A percentile compares a stretch with the other conserved stretches of the same genome.
phyloP scores from a whole-genome alignment of 37 sponge, comb jelly and placozoan genomes.

The Cliona cf. orientalis region DNA sequence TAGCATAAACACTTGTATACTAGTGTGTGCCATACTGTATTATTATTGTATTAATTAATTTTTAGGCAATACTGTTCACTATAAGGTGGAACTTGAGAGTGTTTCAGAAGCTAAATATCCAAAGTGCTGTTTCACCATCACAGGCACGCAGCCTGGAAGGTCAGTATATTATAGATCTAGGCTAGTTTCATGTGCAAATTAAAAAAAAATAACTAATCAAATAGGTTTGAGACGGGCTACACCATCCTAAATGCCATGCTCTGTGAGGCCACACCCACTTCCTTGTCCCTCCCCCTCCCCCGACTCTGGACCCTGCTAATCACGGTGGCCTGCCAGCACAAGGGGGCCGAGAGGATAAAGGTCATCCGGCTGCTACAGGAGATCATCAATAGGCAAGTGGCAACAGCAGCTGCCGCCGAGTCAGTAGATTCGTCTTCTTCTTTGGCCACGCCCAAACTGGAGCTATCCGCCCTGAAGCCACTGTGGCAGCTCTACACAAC shows the following conservation, averaged over 20 bases:
- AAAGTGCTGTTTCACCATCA: conserved; percentile 47
- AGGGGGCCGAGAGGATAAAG: conserved; percentile 63
- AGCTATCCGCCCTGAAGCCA: conserved; percentile 80
- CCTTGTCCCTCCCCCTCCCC: conserved; percentile 45
- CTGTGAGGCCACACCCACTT: not conserved
- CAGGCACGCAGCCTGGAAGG: conserved; percentile 74
- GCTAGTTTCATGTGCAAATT: not conserved
- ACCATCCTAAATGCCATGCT: conserved; percentile 45
- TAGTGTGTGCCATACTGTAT: not conserved
- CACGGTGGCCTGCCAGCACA: conserved; percentile 74
- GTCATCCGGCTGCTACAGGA: conserved; percentile 55
- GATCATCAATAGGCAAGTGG: conserved; percentile 28
- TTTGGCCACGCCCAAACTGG: conserved; percentile 37
- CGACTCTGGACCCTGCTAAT: conserved; percentile 72
- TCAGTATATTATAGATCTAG: not conserved
- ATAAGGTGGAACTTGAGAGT: conserved; percentile 36
- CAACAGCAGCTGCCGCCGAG: not conserved
- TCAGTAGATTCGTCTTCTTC: too few relatives aligned
- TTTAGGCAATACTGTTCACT: conserved; percentile 60
- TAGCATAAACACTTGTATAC: not conserved
- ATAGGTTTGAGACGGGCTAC: conserved; percentile 77
- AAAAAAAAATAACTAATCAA: not conserved
- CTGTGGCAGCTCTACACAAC: conserved; percentile 87
- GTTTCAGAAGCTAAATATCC: conserved; percentile 21
- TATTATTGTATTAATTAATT: not conserved